These are phyloP conservation scores for Phaedon cochleariae DNA, from an alignment of 2,888 invertebrate genomes.

Conservation along the genomic window DNA sequence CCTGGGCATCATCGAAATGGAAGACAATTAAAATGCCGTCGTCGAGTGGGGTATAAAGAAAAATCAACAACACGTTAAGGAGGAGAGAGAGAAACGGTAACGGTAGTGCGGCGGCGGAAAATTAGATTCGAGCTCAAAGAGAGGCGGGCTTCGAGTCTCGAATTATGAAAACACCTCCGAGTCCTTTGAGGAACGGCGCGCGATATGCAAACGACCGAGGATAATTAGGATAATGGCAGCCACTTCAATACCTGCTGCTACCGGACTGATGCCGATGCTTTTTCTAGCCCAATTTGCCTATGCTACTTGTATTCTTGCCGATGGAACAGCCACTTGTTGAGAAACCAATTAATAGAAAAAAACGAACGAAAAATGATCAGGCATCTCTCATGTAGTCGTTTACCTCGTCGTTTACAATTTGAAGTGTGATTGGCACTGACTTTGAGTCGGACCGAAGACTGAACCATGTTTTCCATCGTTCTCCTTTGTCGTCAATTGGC, in stretches of 20 bases:
- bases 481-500: too few species aligned
- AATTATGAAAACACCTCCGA: constrained; percentile 63
- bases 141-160: constrained; percentile 58
- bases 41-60: constrained; percentile 45
- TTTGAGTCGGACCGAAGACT: background rate
- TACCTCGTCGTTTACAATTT: too few species aligned
- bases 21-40: constrained; percentile 42
- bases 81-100: constrained; percentile 45
- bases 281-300: constrained; percentile 36
- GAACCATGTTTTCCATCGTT: too few species aligned
- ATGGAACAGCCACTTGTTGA: background rate
- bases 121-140: constrained; percentile 63
- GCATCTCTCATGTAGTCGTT: too few species aligned
- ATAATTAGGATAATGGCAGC: constrained; percentile 64
- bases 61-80: constrained; percentile 53
- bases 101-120: constrained; percentile 52
- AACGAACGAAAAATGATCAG: background rate
- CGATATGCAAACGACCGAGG: constrained; percentile 63
- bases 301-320: constrained; percentile 30
- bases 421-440: too few species aligned
- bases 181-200: constrained; percentile 59
- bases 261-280: constrained; percentile 41
- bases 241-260: constrained; percentile 57
- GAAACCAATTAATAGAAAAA: background rate
- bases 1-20: constrained; percentile 30